These are phyloP conservation scores for Cheilosia vulpina DNA, from an alignment of 2,888 invertebrate genomes.

Conservation along the genomic window DNA sequence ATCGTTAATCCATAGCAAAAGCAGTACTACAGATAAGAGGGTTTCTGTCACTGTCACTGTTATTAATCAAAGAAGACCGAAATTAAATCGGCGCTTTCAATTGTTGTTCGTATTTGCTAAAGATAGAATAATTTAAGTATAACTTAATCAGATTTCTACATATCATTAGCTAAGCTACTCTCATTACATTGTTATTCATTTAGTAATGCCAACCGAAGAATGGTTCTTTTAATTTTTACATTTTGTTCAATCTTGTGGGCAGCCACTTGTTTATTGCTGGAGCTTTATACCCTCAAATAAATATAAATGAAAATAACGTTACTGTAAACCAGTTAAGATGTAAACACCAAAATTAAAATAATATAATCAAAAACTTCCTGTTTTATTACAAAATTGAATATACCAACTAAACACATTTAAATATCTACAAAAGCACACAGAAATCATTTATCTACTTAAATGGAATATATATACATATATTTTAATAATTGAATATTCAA, in stretches of 20 bases:
- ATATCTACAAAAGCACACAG: constrained; percentile 58
- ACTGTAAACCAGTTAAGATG: not conserved
- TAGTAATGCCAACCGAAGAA: too few relatives aligned
- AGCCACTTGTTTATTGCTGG: constrained; percentile 18
- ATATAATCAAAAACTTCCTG: constrained; percentile 60
- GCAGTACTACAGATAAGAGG: too few relatives aligned
- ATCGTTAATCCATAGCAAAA: too few relatives aligned
- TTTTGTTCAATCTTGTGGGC: too few relatives aligned
- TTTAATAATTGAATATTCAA: constrained; percentile 27
- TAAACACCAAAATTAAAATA: not conserved
- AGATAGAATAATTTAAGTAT: not conserved
- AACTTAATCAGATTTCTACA: constrained; percentile 26
- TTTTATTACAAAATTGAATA: constrained; percentile 21
- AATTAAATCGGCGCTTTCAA: not conserved
- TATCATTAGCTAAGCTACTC: constrained; percentile 38
- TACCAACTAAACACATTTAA: constrained; percentile 44
- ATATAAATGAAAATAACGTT: not conserved
- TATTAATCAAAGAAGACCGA: not conserved
- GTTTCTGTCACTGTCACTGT: too few relatives aligned
- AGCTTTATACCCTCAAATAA: not conserved
- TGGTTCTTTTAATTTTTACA: too few relatives aligned
- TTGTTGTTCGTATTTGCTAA: not conserved
- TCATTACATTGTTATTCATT: too few relatives aligned
- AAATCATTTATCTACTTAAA: constrained; percentile 45
- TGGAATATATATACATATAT: constrained; percentile 40